Conservation (phyloP, 2,888 invertebrate species). For the Drosophila engyochracea region DNA sequence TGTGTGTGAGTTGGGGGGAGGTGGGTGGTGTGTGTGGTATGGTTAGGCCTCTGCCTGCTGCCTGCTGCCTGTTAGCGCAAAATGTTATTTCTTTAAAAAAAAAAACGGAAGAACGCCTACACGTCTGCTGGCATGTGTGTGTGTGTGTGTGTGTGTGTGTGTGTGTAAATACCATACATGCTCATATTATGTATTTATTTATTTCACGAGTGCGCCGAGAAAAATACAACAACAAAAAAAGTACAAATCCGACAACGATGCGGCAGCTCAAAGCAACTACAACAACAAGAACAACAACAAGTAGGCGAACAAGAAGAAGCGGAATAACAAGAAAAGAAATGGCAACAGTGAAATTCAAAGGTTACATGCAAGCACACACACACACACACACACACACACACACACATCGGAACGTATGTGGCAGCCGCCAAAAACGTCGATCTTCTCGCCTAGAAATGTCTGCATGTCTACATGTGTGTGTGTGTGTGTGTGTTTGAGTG, state of each 20-base stretch:
- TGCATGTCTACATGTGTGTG: not conserved
- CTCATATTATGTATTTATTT: constrained; percentile 32
- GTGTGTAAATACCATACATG: constrained; percentile 9
- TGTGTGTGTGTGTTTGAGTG: not conserved
- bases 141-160: constrained; percentile 14
- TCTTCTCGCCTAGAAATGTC: not conserved
- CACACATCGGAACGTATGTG: not conserved
- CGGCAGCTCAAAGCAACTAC: constrained; percentile 18
- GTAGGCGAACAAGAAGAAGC: not conserved
- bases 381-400: not conserved
- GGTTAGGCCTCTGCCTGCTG: constrained; percentile 11
- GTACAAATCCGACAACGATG: constrained; percentile 19
- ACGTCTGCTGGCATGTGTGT: constrained; percentile 17
- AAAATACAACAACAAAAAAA: constrained; percentile 12
- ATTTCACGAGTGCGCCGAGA: constrained; percentile 17
- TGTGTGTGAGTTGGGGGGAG: not conserved
- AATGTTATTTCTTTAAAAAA: constrained; percentile 11
- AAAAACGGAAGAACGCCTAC: constrained; percentile 22
- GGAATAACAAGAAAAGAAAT: not conserved
- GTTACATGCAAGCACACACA: not conserved
- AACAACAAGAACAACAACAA: constrained; percentile 3
- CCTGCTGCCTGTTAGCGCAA: constrained; percentile 36
- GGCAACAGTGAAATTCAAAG: not conserved
- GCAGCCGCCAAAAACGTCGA: not conserved
- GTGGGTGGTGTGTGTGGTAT: not conserved